phyloP scores from a whole-genome alignment of 2,797 vertebrate species.

The Ptychadena robeensis region DNA sequence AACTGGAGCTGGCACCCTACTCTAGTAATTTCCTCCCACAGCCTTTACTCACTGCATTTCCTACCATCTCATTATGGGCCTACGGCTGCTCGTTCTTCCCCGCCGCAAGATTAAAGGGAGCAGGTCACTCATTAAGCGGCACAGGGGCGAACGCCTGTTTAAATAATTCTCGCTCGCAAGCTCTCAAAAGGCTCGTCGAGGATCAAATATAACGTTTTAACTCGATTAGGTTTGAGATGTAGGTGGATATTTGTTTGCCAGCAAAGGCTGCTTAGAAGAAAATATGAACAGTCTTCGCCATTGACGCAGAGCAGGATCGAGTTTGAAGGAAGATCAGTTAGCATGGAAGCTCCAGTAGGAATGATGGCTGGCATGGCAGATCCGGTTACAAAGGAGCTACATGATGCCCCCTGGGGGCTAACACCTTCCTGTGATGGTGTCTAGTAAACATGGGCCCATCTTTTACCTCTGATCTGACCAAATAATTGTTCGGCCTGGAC shows the following conservation, averaged over 20 bases:
- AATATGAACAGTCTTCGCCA: slow-evolving; percentile 51
- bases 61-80: slow-evolving; percentile 38
- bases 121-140: slow-evolving; percentile 11
- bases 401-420: no score
- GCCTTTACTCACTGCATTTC: slow-evolving; percentile 37
- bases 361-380: no score
- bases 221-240: slow-evolving; percentile 45
- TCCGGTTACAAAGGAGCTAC: no score
- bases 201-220: slow-evolving; percentile 50
- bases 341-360: no score
- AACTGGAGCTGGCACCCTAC: slow-evolving; percentile 13
- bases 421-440: no score
- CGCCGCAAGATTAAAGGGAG: slow-evolving; percentile 51
- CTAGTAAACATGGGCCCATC: no score
- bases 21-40: slow-evolving; percentile 56
- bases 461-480: no score
- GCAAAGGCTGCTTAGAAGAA: background rate
- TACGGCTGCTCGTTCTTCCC: slow-evolving; percentile 16
- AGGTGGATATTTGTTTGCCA: slow-evolving; percentile 58
- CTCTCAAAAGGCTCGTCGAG: slow-evolving; percentile 52
- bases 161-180: slow-evolving; percentile 38
- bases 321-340: no score
- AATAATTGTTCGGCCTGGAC: no score
- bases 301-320: no score
- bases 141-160: slow-evolving; percentile 4